Evolutionary conservation across 2,888 invertebrate genomes (phyloP).

Genomic region (Eupithecia inturbata): DNA sequence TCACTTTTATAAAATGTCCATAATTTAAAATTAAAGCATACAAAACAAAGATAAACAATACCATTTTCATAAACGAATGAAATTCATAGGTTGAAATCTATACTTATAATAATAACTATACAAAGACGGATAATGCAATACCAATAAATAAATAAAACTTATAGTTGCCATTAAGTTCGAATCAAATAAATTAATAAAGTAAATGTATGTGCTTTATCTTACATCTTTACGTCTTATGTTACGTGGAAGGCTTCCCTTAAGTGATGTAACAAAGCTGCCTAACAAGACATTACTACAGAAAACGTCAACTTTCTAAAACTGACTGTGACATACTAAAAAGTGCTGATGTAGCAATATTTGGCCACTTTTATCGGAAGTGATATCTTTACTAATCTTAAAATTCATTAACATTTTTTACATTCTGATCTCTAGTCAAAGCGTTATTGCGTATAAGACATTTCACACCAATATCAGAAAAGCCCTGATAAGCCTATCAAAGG

Average conservation of each 20-base stretch:
- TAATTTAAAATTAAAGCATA: conserved; percentile 19
- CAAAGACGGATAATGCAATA: conserved; percentile 28
- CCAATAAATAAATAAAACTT: conserved; percentile 28
- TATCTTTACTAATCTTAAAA: conserved; percentile 7
- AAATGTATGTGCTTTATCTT: conserved; percentile 18
- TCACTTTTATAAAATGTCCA: conserved; percentile 28
- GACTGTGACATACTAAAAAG: conserved; percentile 42
- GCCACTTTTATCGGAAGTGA: conserved; percentile 43
- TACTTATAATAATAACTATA: neutral
- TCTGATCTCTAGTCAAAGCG: neutral
- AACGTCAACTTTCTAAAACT: conserved; percentile 36
- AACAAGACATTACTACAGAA: conserved; percentile 39
- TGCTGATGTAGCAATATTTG: conserved; percentile 39
- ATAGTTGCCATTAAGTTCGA: conserved; percentile 24
- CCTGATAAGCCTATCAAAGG: neutral
- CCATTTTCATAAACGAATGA: conserved; percentile 8
- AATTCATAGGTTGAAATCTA: neutral
- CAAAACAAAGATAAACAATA: conserved; percentile 27
- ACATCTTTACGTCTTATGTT: conserved; percentile 25
- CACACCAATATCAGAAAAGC: neutral
- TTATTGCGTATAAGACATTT: neutral
- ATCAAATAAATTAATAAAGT: conserved; percentile 41
- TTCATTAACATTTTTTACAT: neutral
- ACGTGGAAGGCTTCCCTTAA: conserved; percentile 27
- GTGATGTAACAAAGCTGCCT: conserved; percentile 25